phyloP scores from a whole-genome alignment of 2,113 vertebrate genomes.

The Thinocorus orbignyianus region DNA sequence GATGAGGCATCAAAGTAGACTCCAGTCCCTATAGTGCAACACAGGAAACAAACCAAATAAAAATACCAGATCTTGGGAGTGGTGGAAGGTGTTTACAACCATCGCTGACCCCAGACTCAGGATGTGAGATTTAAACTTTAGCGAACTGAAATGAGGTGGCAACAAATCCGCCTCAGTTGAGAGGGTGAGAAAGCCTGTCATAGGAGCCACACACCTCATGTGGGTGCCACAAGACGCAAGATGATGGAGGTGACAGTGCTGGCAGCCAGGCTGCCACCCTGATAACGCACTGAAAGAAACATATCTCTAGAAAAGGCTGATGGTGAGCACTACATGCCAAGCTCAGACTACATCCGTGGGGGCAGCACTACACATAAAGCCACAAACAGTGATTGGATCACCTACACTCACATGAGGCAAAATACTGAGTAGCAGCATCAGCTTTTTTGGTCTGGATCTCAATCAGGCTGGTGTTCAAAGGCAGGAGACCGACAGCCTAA shows the following conservation, averaged over 20 bases:
- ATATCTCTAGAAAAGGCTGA: neutral
- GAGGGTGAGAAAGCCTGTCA: neutral
- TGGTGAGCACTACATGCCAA: accelerated
- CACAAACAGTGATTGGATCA: neutral
- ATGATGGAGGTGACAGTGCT: neutral
- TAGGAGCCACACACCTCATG: neutral
- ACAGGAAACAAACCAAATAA: neutral
- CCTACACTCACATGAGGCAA: neutral
- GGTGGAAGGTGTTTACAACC: neutral
- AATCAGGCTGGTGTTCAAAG: neutral
- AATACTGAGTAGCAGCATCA: neutral
- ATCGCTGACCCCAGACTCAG: neutral
- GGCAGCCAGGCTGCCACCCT: neutral
- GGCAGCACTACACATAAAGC: neutral
- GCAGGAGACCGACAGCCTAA: neutral
- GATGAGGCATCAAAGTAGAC: neutral
- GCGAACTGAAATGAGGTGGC: accelerated
- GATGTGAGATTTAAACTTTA: neutral
- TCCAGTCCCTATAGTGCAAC: neutral
- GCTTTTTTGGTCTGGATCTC: neutral
- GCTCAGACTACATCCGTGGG: neutral
- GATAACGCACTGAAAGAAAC: neutral
- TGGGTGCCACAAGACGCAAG: neutral
- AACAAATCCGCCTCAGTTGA: neutral
- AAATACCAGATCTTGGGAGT: neutral